Evolutionary conservation across 2,888 invertebrate genomes (phyloP), one percentile per base, ranked within the genome.

Genomic region (Leptothorax acervorum): DNA sequence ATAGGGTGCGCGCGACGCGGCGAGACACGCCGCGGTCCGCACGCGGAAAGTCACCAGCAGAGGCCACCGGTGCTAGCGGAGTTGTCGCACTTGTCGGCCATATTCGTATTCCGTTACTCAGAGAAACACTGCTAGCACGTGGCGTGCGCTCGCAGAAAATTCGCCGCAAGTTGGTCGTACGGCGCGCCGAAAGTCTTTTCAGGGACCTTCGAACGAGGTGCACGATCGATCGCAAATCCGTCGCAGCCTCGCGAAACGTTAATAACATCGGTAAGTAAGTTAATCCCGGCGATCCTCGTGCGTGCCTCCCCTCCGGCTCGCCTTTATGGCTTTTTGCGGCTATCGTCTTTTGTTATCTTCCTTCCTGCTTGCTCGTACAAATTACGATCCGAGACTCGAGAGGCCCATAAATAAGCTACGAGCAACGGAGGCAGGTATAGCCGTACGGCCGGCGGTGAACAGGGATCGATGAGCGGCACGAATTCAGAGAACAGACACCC

Each of bases 51-150:
- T 42, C 6, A 65, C 28, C 15, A 15, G 8, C 35, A 35, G 35
- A 5, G n/a, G n/a, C 35, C 15, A 23, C 23, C 60, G 5, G 28
- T 28, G 15, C n/a, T 42, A 39, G 88, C 83, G 76, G 71, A 87
- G 90, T 91, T 6, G 35, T 5, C 35, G 35, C 23, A 23, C 35
- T 35, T 6, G 35, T 35, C 35, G 42, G 96, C 97, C 97, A 97
- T 97, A 96, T 96, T 96, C 23, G 96, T 95, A 95, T 96, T 95
- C 95, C 95, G 95, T 96, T 96, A 96, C 95, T 94, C 95, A 92
- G 94, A 95, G 96, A 96, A 96, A 96, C 96, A 96, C 96, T 96
- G 96, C 95, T 96, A 96, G 96, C 96, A 96, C 96, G 97, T 97
- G 96, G 96, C 96, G 74, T 15, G 71, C 3, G 65, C 83, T 87